Percentiles rank a stretch among this genome's conserved stretches.
Conservation (phyloP, 2,797 vertebrate species). For the Labroides dimidiatus region DNA sequence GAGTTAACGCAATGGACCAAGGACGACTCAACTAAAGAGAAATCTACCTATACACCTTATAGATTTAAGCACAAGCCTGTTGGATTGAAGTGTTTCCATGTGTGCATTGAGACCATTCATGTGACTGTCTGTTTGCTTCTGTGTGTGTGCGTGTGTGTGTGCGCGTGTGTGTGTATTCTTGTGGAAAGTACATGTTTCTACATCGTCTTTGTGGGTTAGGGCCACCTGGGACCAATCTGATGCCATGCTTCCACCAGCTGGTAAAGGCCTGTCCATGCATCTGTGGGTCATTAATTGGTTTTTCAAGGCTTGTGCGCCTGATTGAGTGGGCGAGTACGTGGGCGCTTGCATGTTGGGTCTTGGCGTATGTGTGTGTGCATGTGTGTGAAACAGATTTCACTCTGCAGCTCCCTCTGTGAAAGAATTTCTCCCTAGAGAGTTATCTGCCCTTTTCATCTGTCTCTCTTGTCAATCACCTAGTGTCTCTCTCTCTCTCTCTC, state of each 20-base stretch:
- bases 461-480: conserved; percentile 54
- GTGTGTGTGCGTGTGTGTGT: conserved; percentile 14
- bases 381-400: conserved; percentile 49
- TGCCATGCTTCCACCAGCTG: conserved; percentile 61
- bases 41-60: conserved; percentile 39
- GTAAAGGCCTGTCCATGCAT: conserved; percentile 29
- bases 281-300: conserved; percentile 30
- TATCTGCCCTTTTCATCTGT: conserved; percentile 57
- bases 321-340: conserved; percentile 55
- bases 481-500: conserved; percentile 4
- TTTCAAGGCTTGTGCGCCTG: conserved; percentile 35
- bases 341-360: conserved; percentile 37
- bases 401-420: conserved; percentile 55
- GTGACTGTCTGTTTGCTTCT: conserved; percentile 3
- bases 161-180: conserved; percentile 20
- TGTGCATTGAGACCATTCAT: background rate
- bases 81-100: conserved; percentile 6
- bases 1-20: conserved; percentile 24
- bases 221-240: conserved; percentile 66
- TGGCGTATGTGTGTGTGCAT: conserved; percentile 25
- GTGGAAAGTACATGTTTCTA: background rate
- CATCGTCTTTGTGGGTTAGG: conserved; percentile 27
- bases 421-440: conserved; percentile 46
- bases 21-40: conserved; percentile 25
- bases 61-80: conserved; percentile 46